Conservation (phyloP, 64 coral and sea anemone genomes). For the Dendronephthya gigantea region DNA sequence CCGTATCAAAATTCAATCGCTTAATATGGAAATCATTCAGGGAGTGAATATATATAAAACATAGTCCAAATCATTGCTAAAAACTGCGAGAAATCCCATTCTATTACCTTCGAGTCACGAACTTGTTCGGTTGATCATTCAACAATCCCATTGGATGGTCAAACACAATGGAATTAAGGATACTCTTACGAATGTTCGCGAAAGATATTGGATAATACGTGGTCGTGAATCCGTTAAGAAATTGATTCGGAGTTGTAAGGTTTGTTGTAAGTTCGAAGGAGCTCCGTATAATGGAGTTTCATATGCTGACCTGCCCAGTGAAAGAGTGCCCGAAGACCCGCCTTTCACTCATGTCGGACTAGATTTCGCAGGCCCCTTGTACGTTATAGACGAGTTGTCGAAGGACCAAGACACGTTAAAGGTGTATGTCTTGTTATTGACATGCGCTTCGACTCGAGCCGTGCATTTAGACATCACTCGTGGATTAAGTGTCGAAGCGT, state of each 20-base stretch:
- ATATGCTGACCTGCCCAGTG: not conserved
- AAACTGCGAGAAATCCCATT: conserved; percentile 21
- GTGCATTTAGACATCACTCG: conserved; percentile 21
- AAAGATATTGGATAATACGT: not conserved
- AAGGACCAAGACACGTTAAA: not conserved
- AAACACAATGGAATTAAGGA: not conserved
- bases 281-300: not conserved
- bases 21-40: too few relatives aligned
- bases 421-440: conserved; percentile 16
- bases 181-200: not conserved
- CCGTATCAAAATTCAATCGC: too few relatives aligned
- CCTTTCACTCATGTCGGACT: conserved; percentile 35
- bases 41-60: too few relatives aligned
- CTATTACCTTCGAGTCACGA: conserved; percentile 18
- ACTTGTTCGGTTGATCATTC: not conserved
- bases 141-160: not conserved
- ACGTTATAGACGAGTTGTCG: not conserved
- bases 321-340: conserved; percentile 37
- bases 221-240: conserved; percentile 17
- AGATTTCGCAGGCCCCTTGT: conserved; percentile 26
- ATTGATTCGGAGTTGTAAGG: conserved; percentile 13
- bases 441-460: conserved; percentile 6
- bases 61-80: too few relatives aligned
- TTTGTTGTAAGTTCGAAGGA: conserved; percentile 8
- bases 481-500: conserved; percentile 9